Conservation (phyloP, 2,113 vertebrate species). For the Riparia riparia region DNA sequence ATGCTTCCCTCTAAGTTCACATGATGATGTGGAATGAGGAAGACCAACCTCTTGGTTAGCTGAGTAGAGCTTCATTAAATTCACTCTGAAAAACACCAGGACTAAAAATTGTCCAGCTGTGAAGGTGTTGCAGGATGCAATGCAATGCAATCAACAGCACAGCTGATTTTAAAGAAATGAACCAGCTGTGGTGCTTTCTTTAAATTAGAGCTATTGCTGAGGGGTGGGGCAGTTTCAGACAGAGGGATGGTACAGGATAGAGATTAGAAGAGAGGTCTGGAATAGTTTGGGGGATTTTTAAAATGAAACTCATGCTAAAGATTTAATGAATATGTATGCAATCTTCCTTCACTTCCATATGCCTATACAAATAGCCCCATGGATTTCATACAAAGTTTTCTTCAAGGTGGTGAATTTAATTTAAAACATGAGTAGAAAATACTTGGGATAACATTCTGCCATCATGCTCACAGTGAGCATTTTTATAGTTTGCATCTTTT, state of each 20-base stretch:
- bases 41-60: background rate
- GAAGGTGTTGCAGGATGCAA: background rate
- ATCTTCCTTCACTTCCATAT: background rate
- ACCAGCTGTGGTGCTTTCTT: background rate
- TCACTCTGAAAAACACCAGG: background rate
- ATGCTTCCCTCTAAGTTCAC: background rate
- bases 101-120: background rate
- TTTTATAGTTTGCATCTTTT: background rate
- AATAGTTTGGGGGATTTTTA: background rate
- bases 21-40: background rate
- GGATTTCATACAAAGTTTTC: background rate
- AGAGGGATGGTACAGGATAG: background rate
- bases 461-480: background rate
- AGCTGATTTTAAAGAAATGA: background rate
- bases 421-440: background rate
- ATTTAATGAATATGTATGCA: background rate
- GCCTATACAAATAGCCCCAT: background rate
- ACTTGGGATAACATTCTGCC: background rate
- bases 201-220: background rate
- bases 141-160: background rate
- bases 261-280: background rate
- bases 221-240: background rate
- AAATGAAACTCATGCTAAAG: background rate
- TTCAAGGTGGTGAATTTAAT: background rate
- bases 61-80: background rate